A percentile compares a stretch with the other conserved stretches of the same genome.
These are phyloP conservation scores for crab-eating macaque (Macaca fascicularis) DNA, from an alignment of 2,113 vertebrate species.

Conservation along the genomic window DNA sequence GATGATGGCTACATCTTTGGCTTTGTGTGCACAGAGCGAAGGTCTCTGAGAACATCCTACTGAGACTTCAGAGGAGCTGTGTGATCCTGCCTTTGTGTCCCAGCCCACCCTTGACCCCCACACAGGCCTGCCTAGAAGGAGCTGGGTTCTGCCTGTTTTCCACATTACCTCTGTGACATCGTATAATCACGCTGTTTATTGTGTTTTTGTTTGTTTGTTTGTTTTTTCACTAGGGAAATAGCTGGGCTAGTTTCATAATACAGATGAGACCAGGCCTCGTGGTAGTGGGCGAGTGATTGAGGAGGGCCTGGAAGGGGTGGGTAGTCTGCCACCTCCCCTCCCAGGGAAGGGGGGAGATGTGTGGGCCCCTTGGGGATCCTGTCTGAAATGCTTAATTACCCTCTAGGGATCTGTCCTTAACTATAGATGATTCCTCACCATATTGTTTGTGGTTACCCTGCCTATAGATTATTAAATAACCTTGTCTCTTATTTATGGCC, in stretches of 20 bases:
- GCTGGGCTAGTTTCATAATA: background rate
- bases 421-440: background rate
- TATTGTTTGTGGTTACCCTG: background rate
- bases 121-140: background rate
- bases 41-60: background rate
- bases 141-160: background rate
- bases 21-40: background rate
- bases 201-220: too few species aligned
- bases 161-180: background rate
- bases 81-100: background rate
- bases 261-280: background rate
- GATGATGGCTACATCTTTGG: background rate
- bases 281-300: background rate
- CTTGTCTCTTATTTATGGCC: slow-evolving; percentile 1
- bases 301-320: too few species aligned
- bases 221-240: background rate
- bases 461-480: slow-evolving; percentile 23
- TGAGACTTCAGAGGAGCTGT: background rate
- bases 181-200: background rate
- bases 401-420: background rate
- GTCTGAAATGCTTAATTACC: background rate
- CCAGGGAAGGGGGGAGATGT: background rate
- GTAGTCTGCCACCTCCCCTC: background rate
- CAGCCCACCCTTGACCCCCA: background rate
- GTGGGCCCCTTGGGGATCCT: background rate